Evolutionary conservation across 2,113 vertebrate genomes (phyloP).

Genomic region (Takifugu flavidus): DNA sequence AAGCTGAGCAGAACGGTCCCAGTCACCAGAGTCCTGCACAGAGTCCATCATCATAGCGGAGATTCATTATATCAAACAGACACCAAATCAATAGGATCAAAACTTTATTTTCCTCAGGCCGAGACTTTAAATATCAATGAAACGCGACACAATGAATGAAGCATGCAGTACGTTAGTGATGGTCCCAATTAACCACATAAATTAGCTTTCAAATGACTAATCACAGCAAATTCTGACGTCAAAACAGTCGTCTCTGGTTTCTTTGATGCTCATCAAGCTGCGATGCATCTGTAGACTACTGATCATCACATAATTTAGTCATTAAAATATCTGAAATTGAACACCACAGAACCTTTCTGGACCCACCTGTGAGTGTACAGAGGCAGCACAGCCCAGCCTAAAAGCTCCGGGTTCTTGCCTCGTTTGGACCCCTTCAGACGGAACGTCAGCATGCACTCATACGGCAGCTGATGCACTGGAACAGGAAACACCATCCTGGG

Average conservation of each 20-base stretch:
- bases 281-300: neutral
- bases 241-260: neutral
- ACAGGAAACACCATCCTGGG: constrained; percentile 70
- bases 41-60: neutral
- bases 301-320: neutral
- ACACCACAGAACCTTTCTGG: no score
- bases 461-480: constrained; percentile 58
- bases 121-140: no score
- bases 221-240: neutral
- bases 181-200: no score
- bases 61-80: no score
- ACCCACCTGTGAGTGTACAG: constrained; percentile 60
- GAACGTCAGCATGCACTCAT: constrained; percentile 71
- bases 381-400: constrained; percentile 71
- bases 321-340: neutral
- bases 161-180: no score
- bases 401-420: constrained; percentile 50
- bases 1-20: constrained; percentile 70
- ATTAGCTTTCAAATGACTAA: no score
- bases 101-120: no score
- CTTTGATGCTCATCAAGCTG: neutral
- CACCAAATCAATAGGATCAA: no score
- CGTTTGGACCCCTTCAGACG: constrained; percentile 63
- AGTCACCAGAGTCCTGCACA: constrained; percentile 46
- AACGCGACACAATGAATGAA: no score